Percentiles rank a stretch among this genome's conserved stretches.
Evolutionary conservation across 2,113 vertebrate genomes (phyloP).

Genomic region (Leucosticte australis): DNA sequence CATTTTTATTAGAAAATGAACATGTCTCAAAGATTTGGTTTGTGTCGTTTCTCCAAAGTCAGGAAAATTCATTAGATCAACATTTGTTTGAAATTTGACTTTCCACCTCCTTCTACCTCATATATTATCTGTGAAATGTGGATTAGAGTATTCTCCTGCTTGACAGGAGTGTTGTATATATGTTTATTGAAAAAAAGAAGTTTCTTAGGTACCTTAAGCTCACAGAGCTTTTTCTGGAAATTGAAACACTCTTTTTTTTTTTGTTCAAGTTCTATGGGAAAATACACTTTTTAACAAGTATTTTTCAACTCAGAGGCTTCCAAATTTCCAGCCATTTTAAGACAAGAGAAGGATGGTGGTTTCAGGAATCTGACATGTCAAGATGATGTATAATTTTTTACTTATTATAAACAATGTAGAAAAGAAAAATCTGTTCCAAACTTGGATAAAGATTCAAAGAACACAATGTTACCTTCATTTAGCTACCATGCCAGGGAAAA

Average conservation of each 20-base stretch:
- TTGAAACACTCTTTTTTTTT: not conserved
- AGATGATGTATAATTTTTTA: not conserved
- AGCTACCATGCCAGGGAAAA: not conserved
- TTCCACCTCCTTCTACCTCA: not conserved
- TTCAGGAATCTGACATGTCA: conserved; percentile 13
- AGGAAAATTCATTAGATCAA: conserved; percentile 43
- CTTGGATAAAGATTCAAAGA: not conserved
- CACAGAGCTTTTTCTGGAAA: not conserved
- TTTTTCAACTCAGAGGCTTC: not conserved
- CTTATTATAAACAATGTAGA: not conserved
- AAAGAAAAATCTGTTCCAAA: conserved; percentile 4
- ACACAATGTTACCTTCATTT: not conserved
- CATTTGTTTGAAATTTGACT: not conserved
- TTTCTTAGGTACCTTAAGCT: not conserved
- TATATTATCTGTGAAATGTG: conserved; percentile 22
- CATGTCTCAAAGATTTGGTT: not conserved
- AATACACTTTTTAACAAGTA: not conserved
- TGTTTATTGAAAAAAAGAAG: not conserved
- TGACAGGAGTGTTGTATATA: not conserved
- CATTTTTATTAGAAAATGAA: conserved; percentile 24
- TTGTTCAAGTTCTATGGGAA: not conserved
- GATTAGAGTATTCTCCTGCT: not conserved
- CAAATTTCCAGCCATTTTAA: conserved; percentile 27
- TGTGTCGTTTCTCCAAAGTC: not conserved
- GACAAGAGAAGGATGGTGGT: not conserved